Conservation (phyloP, 2,888 invertebrate genomes). For the Dione vanillae region DNA sequence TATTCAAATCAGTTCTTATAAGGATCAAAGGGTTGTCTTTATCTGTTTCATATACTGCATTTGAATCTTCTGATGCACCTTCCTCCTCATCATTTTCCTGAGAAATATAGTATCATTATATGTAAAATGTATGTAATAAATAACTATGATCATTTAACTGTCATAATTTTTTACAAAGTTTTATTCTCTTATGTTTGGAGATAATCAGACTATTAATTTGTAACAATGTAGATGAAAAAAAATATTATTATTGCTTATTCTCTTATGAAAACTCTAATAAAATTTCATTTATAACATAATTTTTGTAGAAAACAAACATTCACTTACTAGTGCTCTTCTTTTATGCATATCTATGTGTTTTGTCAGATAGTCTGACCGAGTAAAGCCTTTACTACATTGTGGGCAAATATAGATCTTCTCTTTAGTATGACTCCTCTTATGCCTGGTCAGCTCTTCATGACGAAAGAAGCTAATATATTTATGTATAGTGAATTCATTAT, state of each 20-base stretch:
- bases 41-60: conserved; percentile 9
- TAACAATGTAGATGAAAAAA: no score
- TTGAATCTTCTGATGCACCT: conserved; percentile 2
- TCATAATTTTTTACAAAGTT: no score
- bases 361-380: conserved; percentile 1
- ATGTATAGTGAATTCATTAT: neutral
- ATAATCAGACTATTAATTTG: no score
- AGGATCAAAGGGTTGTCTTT: conserved; percentile 17
- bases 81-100: conserved; percentile 2
- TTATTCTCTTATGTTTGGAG: no score
- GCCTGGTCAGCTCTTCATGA: conserved; percentile 19
- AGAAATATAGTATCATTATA: neutral
- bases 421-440: conserved; percentile 23
- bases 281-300: no score
- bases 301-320: neutral
- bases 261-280: no score
- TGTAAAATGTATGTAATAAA: no score
- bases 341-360: conserved; percentile 30
- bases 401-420: conserved; percentile 17
- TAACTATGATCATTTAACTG: no score
- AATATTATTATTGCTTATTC: no score
- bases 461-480: conserved; percentile 22
- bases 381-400: conserved; percentile 22
- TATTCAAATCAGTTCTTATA: conserved; percentile 11
- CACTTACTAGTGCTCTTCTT: conserved; percentile 20